Percentiles rank a stretch among this genome's conserved stretches.
phyloP scores from a whole-genome alignment of 2,113 vertebrate genomes.

The Oncorhynchus gorbuscha region DNA sequence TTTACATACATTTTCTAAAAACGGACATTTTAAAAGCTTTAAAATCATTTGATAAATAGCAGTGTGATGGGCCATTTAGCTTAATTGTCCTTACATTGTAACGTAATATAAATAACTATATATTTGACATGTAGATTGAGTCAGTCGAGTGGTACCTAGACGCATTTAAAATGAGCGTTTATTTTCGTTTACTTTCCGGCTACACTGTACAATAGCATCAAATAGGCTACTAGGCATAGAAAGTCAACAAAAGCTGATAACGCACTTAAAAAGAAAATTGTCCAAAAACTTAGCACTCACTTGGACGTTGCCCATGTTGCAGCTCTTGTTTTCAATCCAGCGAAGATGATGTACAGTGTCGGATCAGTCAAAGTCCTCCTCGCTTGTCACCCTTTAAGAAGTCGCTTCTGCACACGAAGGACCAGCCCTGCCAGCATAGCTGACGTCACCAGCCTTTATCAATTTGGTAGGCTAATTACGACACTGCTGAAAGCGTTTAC shows the following conservation, averaged over 20 bases:
- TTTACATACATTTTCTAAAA: neutral
- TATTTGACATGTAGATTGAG: neutral
- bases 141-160: neutral
- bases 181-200: neutral
- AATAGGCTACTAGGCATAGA: neutral
- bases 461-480: neutral
- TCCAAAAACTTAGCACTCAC: conserved; percentile 44
- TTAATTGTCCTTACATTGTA: too few relatives aligned
- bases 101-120: too few relatives aligned
- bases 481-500: neutral
- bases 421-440: conserved; percentile 10
- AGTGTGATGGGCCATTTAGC: too few relatives aligned
- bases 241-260: neutral
- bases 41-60: too few relatives aligned
- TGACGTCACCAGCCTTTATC: conserved; percentile 31
- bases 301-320: conserved; percentile 75
- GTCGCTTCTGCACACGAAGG: neutral
- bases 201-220: too few relatives aligned
- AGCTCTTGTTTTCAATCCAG: neutral
- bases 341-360: neutral
- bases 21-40: too few relatives aligned
- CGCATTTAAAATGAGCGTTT: neutral
- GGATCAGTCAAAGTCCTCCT: neutral
- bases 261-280: neutral
- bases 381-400: neutral